Conservation (phyloP, 2,888 invertebrate species). For the Odontocolon sp. region DNA sequence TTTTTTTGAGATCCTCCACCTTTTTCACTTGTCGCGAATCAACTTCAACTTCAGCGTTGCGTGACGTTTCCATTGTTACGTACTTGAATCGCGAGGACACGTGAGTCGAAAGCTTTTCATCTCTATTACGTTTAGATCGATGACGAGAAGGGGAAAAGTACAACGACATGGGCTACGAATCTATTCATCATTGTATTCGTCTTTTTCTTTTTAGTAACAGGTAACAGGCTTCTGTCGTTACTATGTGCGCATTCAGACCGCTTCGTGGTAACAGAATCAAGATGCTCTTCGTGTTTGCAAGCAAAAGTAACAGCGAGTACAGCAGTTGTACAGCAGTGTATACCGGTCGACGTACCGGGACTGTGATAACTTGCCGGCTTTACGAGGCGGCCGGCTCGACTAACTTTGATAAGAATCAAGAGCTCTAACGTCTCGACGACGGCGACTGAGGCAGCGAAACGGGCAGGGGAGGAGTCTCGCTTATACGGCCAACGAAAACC, state of each 20-base stretch:
- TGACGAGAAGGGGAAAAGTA: neutral
- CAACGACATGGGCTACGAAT: neutral
- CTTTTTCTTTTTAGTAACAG: slow-evolving; percentile 25
- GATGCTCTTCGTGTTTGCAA: slow-evolving; percentile 53
- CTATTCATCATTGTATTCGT: neutral
- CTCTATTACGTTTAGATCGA: slow-evolving; percentile 28
- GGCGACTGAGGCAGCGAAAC: slow-evolving; percentile 50
- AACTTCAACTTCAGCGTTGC: slow-evolving; percentile 39
- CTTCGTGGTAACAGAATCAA: slow-evolving; percentile 26
- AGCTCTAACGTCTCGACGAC: slow-evolving; percentile 57
- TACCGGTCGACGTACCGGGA: slow-evolving; percentile 48
- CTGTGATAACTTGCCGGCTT: slow-evolving; percentile 61
- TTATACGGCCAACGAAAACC: slow-evolving; percentile 56
- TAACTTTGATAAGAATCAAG: slow-evolving; percentile 61
- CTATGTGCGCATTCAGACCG: slow-evolving; percentile 36
- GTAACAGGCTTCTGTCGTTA: slow-evolving; percentile 28
- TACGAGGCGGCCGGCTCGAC: slow-evolving; percentile 62
- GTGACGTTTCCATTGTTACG: slow-evolving; percentile 37
- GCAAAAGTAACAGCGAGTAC: slow-evolving; percentile 27
- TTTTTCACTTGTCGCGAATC: slow-evolving; percentile 1
- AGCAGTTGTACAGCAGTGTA: slow-evolving; percentile 28
- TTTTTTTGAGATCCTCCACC: neutral
- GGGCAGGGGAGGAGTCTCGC: slow-evolving; percentile 30
- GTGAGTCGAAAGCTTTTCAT: slow-evolving; percentile 16
- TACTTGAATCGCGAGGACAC: slow-evolving; percentile 10